These are phyloP conservation scores for Tanaodytes sp. DNA, from an alignment of 2,888 invertebrate species.

Conservation along the genomic window DNA sequence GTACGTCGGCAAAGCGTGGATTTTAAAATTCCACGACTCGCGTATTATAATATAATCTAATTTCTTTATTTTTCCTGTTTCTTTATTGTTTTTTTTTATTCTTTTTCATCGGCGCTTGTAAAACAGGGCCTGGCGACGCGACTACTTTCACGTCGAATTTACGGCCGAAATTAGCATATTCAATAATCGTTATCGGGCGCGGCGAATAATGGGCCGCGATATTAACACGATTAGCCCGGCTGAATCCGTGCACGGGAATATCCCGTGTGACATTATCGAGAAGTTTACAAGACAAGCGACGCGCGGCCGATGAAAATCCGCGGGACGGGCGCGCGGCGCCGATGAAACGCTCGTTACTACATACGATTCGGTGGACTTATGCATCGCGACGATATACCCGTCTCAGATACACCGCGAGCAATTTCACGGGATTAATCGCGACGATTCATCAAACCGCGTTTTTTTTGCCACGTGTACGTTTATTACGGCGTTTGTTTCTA, in stretches of 20 bases:
- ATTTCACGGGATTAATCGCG: no score
- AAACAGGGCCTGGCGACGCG: constrained; percentile 26
- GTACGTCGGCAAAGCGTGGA: no score
- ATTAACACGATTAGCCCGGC: constrained; percentile 32
- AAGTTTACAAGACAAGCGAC: constrained; percentile 9
- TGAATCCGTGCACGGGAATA: constrained; percentile 22
- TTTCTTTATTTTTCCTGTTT: no score
- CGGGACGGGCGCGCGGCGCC: not conserved
- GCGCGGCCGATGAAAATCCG: constrained; percentile 7
- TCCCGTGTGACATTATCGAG: constrained; percentile 23
- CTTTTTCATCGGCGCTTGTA: not conserved
- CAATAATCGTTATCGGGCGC: constrained; percentile 37
- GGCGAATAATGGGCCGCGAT: constrained; percentile 27
- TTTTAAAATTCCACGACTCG: no score
- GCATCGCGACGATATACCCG: no score
- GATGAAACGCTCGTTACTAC: constrained; percentile 6
- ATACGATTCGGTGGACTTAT: no score
- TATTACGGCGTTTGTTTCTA: no score
- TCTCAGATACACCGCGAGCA: no score
- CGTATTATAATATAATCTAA: no score
- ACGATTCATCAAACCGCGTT: no score
- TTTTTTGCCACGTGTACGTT: no score
- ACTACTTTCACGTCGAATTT: constrained; percentile 22
- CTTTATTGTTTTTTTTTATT: no score
- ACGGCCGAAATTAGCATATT: constrained; percentile 29